Evolutionary conservation across 2,888 invertebrate genomes (phyloP).

Genomic region (Podabrus alpinus): DNA sequence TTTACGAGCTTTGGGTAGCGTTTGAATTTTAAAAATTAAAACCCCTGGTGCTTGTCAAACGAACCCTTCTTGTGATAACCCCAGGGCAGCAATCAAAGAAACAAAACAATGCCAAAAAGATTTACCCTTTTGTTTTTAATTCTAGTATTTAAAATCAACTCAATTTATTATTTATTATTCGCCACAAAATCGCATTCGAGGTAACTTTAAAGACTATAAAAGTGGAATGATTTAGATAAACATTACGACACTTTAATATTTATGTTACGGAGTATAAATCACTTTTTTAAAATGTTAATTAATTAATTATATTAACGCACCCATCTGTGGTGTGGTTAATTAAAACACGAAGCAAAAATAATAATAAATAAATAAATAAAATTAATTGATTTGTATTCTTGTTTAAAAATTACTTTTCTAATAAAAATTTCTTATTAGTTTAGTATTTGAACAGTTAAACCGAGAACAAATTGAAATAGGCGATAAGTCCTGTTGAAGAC

Average conservation of each 20-base stretch:
- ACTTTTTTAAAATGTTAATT: neutral
- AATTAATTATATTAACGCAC: neutral
- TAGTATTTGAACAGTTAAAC: slow-evolving; percentile 9
- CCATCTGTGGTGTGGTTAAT: neutral
- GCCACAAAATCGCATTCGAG: neutral
- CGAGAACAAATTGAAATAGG: slow-evolving; percentile 15
- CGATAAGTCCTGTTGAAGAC: slow-evolving; percentile 17
- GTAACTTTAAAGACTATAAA: slow-evolving; percentile 1
- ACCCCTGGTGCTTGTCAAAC: slow-evolving; percentile 29
- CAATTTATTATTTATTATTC: slow-evolving; percentile 1
- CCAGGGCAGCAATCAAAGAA: slow-evolving; percentile 26
- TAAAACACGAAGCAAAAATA: neutral
- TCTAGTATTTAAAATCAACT: slow-evolving; percentile 7
- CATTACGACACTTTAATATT: neutral
- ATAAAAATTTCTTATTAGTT: neutral
- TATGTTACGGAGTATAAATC: neutral
- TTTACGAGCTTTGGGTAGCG: slow-evolving; percentile 29
- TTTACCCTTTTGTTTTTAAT: slow-evolving; percentile 14
- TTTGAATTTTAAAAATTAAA: slow-evolving; percentile 32
- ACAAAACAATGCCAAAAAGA: slow-evolving; percentile 24
- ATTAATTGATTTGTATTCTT: neutral
- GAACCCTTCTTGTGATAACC: slow-evolving; percentile 31
- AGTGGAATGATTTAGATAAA: slow-evolving; percentile 5
- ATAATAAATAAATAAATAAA: neutral
- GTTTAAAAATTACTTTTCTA: neutral